These are phyloP conservation scores for Typhlomys cinereus DNA, from an alignment of 2,113 vertebrate species.

Conservation along the genomic window DNA sequence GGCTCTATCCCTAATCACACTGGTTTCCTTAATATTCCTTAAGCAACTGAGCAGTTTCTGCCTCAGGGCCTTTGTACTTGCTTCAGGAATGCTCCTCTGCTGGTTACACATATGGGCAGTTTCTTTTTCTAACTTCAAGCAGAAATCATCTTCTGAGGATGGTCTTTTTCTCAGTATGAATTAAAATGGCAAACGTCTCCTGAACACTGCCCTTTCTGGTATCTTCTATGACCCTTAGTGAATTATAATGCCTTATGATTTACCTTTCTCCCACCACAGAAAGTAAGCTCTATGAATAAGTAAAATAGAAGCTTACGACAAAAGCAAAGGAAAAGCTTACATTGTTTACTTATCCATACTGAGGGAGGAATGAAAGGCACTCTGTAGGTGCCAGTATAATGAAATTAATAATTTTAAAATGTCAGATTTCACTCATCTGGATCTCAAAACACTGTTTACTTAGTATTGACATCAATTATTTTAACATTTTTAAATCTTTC, in stretches of 20 bases:
- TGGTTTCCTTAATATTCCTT: not conserved
- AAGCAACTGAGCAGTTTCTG: not conserved
- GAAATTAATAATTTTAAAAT: conserved; percentile 49
- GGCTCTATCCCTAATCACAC: not conserved
- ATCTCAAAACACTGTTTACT: conserved; percentile 48
- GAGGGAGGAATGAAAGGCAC: not conserved
- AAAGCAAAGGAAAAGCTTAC: not conserved
- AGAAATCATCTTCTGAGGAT: conserved; percentile 24
- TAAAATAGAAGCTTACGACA: not conserved
- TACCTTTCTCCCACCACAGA: conserved; percentile 16
- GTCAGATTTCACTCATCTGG: not conserved
- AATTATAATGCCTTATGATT: not conserved
- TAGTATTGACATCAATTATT: not conserved
- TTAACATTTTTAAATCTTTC: not conserved
- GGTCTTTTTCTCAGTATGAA: not conserved
- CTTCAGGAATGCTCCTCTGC: not conserved
- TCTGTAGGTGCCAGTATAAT: not conserved
- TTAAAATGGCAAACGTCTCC: not conserved
- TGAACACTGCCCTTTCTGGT: not conserved
- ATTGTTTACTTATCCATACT: not conserved
- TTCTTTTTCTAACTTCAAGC: conserved; percentile 24
- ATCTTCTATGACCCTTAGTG: conserved; percentile 7
- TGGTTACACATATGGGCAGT: not conserved
- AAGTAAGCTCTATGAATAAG: conserved; percentile 35
- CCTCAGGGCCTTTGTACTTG: not conserved